Evolutionary conservation across 2,113 vertebrate species (phyloP).

Genomic region (Nansenia antarctica): DNA sequence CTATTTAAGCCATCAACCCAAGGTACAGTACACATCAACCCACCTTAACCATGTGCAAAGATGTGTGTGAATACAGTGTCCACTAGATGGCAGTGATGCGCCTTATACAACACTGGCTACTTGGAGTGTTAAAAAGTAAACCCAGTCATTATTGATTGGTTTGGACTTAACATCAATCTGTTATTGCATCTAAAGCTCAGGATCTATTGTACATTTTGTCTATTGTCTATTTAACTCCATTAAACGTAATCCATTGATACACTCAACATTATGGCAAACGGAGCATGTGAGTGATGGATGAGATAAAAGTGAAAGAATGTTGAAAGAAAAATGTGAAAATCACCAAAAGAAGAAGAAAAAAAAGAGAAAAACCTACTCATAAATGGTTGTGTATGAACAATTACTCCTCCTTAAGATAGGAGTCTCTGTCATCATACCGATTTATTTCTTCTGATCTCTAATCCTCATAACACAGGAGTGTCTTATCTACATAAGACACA

Average conservation of each 20-base stretch:
- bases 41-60: constrained; percentile 14
- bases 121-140: too few relatives aligned
- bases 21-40: too few relatives aligned
- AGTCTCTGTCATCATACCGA: background rate
- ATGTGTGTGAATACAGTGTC: background rate
- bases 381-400: background rate
- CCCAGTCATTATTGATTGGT: too few relatives aligned
- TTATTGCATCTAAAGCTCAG: constrained; percentile 11
- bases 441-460: background rate
- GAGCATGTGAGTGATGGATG: too few relatives aligned
- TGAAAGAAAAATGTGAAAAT: background rate
- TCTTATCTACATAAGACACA: background rate
- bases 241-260: too few relatives aligned
- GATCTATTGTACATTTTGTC: constrained; percentile 32
- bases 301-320: too few relatives aligned
- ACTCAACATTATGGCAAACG: constrained; percentile 25
- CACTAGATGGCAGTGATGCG: constrained; percentile 52
- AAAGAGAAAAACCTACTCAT: background rate
- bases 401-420: background rate
- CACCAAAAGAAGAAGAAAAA: too few relatives aligned
- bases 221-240: constrained; percentile 47
- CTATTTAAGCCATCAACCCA: too few relatives aligned
- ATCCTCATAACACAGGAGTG: background rate
- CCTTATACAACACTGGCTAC: constrained; percentile 4
- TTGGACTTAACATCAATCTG: constrained; percentile 34